These are phyloP conservation scores for Chlorodrepanis virens DNA, from an alignment of 2,113 vertebrate genomes.

Conservation along the genomic window DNA sequence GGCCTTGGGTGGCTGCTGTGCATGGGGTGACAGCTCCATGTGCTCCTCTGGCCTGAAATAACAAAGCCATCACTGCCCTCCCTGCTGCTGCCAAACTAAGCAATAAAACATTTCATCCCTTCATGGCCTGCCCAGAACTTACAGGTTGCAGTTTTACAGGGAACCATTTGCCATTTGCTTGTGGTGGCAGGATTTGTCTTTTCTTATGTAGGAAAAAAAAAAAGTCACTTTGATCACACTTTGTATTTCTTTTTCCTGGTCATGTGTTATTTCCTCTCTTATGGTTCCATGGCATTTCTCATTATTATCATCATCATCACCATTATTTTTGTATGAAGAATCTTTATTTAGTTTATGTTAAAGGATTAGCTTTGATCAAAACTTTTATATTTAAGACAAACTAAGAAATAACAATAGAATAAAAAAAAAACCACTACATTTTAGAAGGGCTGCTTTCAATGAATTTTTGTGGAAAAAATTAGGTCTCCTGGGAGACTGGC, in stretches of 20 bases:
- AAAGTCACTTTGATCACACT: accelerated
- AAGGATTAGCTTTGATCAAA: background rate
- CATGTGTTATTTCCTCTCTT: background rate
- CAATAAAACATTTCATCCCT: background rate
- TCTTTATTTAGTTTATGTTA: background rate
- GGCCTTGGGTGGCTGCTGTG: background rate
- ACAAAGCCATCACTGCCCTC: background rate
- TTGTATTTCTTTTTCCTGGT: background rate
- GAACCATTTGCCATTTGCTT: background rate
- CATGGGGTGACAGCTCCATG: background rate
- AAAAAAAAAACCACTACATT: accelerated
- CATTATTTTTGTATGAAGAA: background rate
- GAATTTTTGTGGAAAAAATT: background rate
- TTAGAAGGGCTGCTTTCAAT: background rate
- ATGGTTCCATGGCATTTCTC: background rate
- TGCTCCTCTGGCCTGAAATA: background rate
- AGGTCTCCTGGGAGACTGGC: background rate
- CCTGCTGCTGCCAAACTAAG: background rate
- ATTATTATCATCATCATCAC: no score
- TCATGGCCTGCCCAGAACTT: background rate
- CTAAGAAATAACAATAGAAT: background rate
- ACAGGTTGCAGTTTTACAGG: background rate
- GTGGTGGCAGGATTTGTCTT: background rate
- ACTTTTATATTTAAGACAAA: background rate
- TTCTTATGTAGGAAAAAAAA: accelerated